Evolutionary conservation across 2,113 vertebrate genomes (phyloP).

Genomic region (Nyctibius bracteatus): DNA sequence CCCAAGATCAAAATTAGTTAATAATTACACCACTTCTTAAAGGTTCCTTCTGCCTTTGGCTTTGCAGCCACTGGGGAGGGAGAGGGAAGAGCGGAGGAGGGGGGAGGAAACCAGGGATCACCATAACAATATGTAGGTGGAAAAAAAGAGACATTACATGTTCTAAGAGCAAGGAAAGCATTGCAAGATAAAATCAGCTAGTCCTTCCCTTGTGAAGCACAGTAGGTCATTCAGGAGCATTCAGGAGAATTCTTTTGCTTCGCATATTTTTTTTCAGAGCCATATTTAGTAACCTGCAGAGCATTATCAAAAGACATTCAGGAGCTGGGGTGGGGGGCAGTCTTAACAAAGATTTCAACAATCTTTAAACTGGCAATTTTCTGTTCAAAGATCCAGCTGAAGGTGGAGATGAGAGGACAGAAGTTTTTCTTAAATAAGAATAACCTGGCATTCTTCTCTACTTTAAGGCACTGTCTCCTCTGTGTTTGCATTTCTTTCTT

Average conservation of each 20-base stretch:
- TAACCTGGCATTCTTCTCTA: not conserved
- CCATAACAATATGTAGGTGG: conserved; percentile 43
- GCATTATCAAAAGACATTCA: conserved; percentile 13
- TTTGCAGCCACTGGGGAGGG: not conserved
- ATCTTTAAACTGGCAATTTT: not conserved
- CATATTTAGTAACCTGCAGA: not conserved
- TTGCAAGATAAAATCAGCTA: not conserved
- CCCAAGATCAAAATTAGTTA: conserved; percentile 53
- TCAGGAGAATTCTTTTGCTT: conserved; percentile 3
- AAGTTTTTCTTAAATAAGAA: not conserved
- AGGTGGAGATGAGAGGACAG: not conserved
- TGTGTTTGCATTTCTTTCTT: conserved; percentile 25
- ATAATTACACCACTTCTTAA: conserved; percentile 56
- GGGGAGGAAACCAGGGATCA: conserved; percentile 17
- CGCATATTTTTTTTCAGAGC: not conserved
- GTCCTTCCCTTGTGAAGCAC: not conserved
- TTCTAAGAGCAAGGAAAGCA: conserved; percentile 22
- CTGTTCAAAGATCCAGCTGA: not conserved
- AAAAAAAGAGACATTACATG: not conserved
- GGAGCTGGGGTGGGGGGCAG: not conserved
- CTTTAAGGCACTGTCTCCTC: not conserved
- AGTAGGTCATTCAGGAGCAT: conserved; percentile 20
- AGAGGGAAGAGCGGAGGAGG: not conserved
- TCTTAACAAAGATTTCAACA: not conserved
- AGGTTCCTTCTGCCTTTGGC: conserved; percentile 24